These are phyloP conservation scores for Ceyx cyanopectus DNA, from an alignment of 2,113 vertebrate species.

Conservation along the genomic window DNA sequence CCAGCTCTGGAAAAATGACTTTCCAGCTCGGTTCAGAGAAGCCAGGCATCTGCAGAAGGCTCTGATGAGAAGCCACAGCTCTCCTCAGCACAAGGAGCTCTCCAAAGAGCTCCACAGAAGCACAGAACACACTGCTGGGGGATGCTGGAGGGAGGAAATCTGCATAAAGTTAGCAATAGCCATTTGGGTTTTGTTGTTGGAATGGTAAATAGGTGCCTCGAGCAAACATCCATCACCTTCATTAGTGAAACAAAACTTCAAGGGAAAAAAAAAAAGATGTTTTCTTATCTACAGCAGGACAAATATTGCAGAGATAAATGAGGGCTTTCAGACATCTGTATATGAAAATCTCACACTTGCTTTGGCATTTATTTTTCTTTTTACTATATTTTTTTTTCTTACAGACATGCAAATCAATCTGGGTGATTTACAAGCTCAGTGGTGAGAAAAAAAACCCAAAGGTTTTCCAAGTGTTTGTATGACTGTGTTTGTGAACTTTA, in stretches of 20 bases:
- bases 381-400: background rate
- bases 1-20: background rate
- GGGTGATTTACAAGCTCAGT: background rate
- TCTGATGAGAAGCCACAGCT: background rate
- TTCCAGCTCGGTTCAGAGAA: background rate
- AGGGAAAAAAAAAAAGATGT: background rate
- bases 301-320: background rate
- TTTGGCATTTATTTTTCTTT: background rate
- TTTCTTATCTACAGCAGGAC: background rate
- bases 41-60: background rate
- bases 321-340: background rate
- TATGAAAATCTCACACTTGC: background rate
- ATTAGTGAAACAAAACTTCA: background rate
- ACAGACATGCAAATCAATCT: background rate
- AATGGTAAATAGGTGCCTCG: conserved; percentile 1
- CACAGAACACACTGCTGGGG: background rate
- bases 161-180: background rate
- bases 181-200: background rate
- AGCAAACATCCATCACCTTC: background rate
- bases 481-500: background rate
- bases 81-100: background rate
- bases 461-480: background rate
- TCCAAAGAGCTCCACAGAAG: background rate
- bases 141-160: background rate
- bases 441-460: background rate